Conservation (phyloP, 2,888 invertebrate species). For the Slavum lentiscoides region DNA sequence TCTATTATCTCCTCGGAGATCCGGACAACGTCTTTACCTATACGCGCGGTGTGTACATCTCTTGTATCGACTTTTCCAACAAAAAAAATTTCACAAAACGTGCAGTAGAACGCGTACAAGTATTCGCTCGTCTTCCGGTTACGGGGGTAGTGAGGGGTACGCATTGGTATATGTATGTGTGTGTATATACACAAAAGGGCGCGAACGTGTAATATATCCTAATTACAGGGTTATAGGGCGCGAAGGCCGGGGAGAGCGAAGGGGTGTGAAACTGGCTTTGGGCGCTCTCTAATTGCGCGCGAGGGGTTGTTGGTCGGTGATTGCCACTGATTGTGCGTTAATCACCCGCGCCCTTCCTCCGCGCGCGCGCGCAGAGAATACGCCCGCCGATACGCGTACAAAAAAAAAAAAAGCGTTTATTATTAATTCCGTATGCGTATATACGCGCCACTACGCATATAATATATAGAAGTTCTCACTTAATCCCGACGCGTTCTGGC, state of each 20-base stretch:
- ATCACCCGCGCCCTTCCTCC: conserved; percentile 44
- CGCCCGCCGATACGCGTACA: conserved; percentile 10
- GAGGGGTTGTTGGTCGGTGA: conserved; percentile 53
- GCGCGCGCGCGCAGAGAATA: neutral
- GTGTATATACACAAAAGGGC: neutral
- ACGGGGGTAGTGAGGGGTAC: too few species aligned
- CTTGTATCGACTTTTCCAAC: conserved; percentile 20
- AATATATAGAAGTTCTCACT: conserved; percentile 9
- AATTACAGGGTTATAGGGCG: conserved; percentile 45
- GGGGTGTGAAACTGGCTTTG: conserved; percentile 52
- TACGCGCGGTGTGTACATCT: neutral
- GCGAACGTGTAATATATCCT: conserved; percentile 52
- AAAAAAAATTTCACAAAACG: conserved; percentile 19
- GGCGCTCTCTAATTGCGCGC: conserved; percentile 51
- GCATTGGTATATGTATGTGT: neutral
- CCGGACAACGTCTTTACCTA: neutral
- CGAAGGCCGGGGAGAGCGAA: conserved; percentile 4
- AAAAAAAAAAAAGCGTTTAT: conserved; percentile 40
- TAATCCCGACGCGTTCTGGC: conserved; percentile 27
- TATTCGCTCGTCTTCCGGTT: conserved; percentile 38
- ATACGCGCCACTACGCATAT: too few species aligned
- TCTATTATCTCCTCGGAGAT: too few species aligned
- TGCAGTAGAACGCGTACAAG: conserved; percentile 13
- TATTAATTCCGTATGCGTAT: conserved; percentile 47
- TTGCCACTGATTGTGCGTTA: conserved; percentile 53